Percentiles rank a stretch among this genome's conserved stretches.
phyloP scores from a whole-genome alignment of 2,113 vertebrate genomes.

The Esox niger region DNA sequence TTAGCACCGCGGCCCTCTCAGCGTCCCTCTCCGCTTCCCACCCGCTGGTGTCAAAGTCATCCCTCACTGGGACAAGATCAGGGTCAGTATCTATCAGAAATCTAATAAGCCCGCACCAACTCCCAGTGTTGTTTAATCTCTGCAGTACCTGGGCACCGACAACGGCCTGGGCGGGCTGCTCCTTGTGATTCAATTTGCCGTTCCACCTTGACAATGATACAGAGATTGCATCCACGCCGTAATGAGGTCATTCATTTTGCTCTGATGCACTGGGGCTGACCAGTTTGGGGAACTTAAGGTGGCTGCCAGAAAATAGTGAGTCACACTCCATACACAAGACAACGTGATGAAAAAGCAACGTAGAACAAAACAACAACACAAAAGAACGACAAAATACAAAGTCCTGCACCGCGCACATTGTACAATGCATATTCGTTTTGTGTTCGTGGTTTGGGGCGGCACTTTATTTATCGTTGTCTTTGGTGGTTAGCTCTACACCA shows the following conservation, averaged over 20 bases:
- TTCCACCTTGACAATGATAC: constrained; percentile 20
- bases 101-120: not conserved
- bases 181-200: constrained; percentile 5
- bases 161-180: not conserved
- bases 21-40: too few species aligned
- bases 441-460: too few species aligned
- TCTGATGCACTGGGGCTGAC: constrained; percentile 35
- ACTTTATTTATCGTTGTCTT: too few species aligned
- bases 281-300: constrained; percentile 41
- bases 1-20: too few species aligned
- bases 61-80: not conserved
- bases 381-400: too few species aligned
- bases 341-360: too few species aligned
- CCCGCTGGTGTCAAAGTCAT: not conserved
- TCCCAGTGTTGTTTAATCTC: constrained; percentile 4
- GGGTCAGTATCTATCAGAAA: not conserved
- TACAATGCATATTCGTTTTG: too few species aligned
- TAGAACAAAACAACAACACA: not conserved
- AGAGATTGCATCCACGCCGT: constrained; percentile 36
- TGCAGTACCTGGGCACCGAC: not conserved
- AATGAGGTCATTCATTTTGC: constrained; percentile 49
- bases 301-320: constrained; percentile 37
- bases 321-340: constrained; percentile 16
- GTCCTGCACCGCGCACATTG: too few species aligned
- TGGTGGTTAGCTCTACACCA: too few species aligned